phyloP scores from a whole-genome alignment of 2,888 invertebrate species.

The Conistra vaccinii region DNA sequence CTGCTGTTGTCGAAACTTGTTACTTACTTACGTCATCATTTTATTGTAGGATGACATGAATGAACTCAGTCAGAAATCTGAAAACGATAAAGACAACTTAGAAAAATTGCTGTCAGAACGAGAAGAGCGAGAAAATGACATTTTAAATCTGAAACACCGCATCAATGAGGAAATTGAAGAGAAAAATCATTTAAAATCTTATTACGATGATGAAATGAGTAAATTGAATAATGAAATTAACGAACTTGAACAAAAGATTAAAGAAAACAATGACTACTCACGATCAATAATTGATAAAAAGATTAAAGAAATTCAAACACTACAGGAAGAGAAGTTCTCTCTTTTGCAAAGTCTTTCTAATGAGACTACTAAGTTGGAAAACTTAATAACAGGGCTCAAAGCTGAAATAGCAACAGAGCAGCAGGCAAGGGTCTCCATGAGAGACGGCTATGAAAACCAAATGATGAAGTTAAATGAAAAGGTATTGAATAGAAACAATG shows the following conservation, averaged over 20 bases:
- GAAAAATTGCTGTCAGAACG: slow-evolving; percentile 75
- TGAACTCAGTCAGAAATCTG: slow-evolving; percentile 72
- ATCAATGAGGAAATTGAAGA: slow-evolving; percentile 83
- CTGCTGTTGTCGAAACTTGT: not conserved
- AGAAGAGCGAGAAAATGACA: slow-evolving; percentile 81
- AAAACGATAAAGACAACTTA: slow-evolving; percentile 73
- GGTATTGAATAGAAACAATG: slow-evolving; percentile 84
- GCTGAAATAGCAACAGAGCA: slow-evolving; percentile 79
- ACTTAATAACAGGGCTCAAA: slow-evolving; percentile 75
- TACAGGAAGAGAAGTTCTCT: slow-evolving; percentile 84
- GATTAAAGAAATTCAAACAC: slow-evolving; percentile 80
- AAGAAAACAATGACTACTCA: slow-evolving; percentile 76
- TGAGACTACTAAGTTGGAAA: slow-evolving; percentile 80
- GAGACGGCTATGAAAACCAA: slow-evolving; percentile 81
- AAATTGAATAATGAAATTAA: slow-evolving; percentile 82
- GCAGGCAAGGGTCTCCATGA: slow-evolving; percentile 76
- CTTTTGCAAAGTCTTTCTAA: slow-evolving; percentile 80
- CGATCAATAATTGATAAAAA: slow-evolving; percentile 77
- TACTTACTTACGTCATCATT: slow-evolving; percentile 3
- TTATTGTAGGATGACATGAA: slow-evolving; percentile 75
- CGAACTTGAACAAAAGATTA: slow-evolving; percentile 82
- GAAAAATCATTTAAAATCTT: slow-evolving; percentile 76
- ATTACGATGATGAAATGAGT: slow-evolving; percentile 77
- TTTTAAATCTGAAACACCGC: slow-evolving; percentile 80
- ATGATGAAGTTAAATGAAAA: slow-evolving; percentile 85